phyloP scores from a whole-genome alignment of 2,113 vertebrate species.

The Perccottus glenii region DNA sequence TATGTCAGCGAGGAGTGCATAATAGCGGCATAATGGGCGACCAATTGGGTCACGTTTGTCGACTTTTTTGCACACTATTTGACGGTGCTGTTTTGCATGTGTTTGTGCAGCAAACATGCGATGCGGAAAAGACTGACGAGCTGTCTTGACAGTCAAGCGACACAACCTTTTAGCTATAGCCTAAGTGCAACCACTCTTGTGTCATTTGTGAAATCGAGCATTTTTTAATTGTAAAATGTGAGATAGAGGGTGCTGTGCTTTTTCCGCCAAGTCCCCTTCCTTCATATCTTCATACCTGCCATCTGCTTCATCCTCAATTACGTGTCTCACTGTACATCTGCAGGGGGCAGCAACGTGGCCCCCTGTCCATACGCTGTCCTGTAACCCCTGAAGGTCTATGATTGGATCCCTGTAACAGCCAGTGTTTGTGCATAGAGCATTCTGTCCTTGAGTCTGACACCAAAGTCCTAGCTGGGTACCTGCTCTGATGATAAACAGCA shows the following conservation, averaged over 20 bases:
- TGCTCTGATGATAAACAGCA: constrained; percentile 24
- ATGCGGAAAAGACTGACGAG: constrained; percentile 16
- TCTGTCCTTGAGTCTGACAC: constrained; percentile 57
- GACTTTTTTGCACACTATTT: background rate
- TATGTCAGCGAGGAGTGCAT: constrained; percentile 20
- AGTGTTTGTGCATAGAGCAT: constrained; percentile 11
- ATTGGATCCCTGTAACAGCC: constrained; percentile 24
- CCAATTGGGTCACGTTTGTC: background rate
- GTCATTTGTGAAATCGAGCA: background rate
- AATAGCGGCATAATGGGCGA: background rate
- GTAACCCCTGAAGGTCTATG: constrained; percentile 29
- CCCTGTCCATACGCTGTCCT: constrained; percentile 26
- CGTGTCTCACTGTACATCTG: constrained; percentile 51
- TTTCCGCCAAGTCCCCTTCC: constrained; percentile 6
- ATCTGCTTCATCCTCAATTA: constrained; percentile 30
- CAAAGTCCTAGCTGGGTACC: constrained; percentile 24
- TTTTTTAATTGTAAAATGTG: constrained; percentile 10
- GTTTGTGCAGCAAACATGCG: constrained; percentile 4
- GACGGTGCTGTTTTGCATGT: background rate
- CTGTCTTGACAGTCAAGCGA: constrained; percentile 18
- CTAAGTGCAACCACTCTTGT: constrained; percentile 30
- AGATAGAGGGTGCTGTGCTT: constrained; percentile 17
- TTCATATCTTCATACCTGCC: constrained; percentile 28
- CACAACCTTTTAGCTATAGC: background rate
- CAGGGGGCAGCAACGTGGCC: constrained; percentile 73